Evolutionary conservation across 37 sponge, comb jelly and placozoan genomes (phyloP), one percentile per base, ranked within the genome.

Genomic region (Axinella damicornis): DNA sequence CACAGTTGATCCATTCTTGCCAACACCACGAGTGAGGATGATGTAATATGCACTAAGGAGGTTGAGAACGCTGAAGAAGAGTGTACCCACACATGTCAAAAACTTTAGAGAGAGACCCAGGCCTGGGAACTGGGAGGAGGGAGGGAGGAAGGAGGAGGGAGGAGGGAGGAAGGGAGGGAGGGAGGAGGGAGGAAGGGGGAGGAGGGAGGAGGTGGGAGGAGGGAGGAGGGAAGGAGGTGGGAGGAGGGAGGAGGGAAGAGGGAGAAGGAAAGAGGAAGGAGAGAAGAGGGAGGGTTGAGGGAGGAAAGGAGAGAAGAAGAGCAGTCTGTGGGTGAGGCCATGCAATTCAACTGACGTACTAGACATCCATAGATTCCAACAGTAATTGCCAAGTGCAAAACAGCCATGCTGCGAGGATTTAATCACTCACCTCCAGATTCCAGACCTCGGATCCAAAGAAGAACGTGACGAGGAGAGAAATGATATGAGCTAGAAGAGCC

Each of bases 1-100:
- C 24, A 92, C 83, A 63, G 96, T 93, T 5, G 98, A 88, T 62
- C 98, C 98, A 80, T 95, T 93, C 78, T 92, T 97, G 41, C 98
- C 98, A 5, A 80, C 81, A 6, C 98, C 98, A 5, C 87, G 80
- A 16, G 76, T 82, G 53, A 91, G 80, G n/a, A 95, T 86, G 27
- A 79, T 53, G 25, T 76, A 33, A 18, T 83, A 67, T 31, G 77
- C 86, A 32, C 69, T 55, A 30, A 85, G 53, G 34, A 92, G 58
- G 54, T 84, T 94, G 39, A 84, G 32, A 4, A 70, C 34, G 30
- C 46, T 53, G 37, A 78, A 58, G 33, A 67, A 59, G 12, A 90
- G 25, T 0, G 85, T 76, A 5, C 76, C 83, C 27, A 61, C 16
- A 18, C 73, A 31, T 24, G 90, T 25, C 40, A 91, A 20, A 5